phyloP scores from a whole-genome alignment of 2,797 vertebrate genomes.

The Enteromius trimaculatus region DNA sequence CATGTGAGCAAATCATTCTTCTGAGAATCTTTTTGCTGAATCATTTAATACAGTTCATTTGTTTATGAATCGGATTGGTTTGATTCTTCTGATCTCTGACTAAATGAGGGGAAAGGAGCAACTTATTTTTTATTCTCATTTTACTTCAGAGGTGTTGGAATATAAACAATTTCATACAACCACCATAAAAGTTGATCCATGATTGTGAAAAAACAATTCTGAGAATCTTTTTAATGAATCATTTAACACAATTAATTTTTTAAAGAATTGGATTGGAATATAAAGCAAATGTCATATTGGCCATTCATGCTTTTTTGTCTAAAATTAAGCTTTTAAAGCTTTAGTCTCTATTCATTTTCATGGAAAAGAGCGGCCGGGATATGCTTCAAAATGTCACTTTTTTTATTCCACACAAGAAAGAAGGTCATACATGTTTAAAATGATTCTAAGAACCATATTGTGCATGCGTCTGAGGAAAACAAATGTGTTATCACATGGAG shows the following conservation, averaged over 20 bases:
- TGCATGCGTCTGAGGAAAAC: neutral
- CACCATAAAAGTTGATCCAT: neutral
- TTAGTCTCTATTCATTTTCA: neutral
- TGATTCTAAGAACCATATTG: neutral
- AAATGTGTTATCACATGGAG: neutral
- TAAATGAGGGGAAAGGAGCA: too few species aligned
- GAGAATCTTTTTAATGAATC: neutral
- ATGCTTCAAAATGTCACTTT: neutral
- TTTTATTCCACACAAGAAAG: neutral
- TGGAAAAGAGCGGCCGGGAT: neutral
- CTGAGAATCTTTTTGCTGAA: neutral
- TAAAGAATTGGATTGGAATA: neutral
- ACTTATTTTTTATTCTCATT: too few species aligned
- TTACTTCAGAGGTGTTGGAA: too few species aligned
- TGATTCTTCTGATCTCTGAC: neutral
- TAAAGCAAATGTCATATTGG: neutral
- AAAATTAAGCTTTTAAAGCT: neutral
- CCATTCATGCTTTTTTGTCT: neutral
- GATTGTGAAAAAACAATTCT: neutral
- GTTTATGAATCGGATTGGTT: neutral
- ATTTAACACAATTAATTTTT: neutral
- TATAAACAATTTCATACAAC: neutral
- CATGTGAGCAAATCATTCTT: neutral
- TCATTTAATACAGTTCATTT: neutral
- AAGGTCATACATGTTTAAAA: neutral